A percentile compares a stretch with the other conserved stretches of the same genome.
Evolutionary conservation across 2,888 invertebrate genomes (phyloP).

Genomic region (Metopia argyrocephala): DNA sequence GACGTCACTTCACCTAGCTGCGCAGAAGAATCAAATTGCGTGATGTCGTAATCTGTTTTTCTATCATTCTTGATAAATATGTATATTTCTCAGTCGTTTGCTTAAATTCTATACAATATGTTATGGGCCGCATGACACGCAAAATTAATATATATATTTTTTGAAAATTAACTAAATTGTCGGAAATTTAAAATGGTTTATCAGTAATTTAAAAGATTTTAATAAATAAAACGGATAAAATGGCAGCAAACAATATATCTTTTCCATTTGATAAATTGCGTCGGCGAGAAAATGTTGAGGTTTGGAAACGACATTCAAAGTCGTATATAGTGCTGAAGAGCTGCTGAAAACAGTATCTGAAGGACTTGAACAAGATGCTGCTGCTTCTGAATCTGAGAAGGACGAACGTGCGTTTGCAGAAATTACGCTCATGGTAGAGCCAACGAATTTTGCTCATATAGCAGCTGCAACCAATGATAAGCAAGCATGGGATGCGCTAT

Average conservation of each 20-base stretch:
- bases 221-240: no score
- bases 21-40: no score
- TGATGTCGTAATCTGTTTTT: no score
- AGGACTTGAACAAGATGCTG: neutral
- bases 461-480: conserved; percentile 52
- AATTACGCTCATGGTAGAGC: conserved; percentile 64
- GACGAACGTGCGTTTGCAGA: conserved; percentile 64
- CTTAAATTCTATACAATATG: no score
- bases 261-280: conserved; percentile 30
- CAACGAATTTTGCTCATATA: conserved; percentile 64
- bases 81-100: no score
- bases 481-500: conserved; percentile 60
- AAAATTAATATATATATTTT: no score
- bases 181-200: no score
- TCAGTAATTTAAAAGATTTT: no score
- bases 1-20: no score
- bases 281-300: conserved; percentile 10
- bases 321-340: conserved; percentile 13
- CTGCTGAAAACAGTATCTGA: neutral
- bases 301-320: conserved; percentile 20
- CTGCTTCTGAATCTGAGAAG: neutral
- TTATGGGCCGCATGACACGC: no score
- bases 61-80: no score
- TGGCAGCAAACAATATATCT: neutral
- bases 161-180: no score